Percentiles rank a stretch among this genome's conserved stretches.
Evolutionary conservation across 2,113 vertebrate genomes (phyloP).

Genomic region (Ranitomeya imitator): DNA sequence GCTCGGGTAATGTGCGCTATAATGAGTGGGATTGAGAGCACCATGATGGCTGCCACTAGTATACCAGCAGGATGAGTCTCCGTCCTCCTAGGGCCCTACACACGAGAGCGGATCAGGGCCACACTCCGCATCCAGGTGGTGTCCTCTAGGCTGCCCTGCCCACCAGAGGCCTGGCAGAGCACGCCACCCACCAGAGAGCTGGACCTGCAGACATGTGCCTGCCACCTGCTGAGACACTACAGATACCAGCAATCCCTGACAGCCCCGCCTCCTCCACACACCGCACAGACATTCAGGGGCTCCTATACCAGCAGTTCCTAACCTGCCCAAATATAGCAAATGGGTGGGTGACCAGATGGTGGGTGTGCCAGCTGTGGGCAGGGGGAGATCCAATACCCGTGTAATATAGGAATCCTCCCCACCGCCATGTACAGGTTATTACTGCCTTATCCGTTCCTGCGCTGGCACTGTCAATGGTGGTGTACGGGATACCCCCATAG

Average conservation of each 20-base stretch:
- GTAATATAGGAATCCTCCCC: no score
- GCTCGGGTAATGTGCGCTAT: slow-evolving; percentile 25
- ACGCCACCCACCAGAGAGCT: neutral
- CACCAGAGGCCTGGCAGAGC: neutral
- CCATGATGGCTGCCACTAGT: neutral
- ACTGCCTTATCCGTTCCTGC: no score
- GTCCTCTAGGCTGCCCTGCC: neutral
- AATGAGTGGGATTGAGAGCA: neutral
- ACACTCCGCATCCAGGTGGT: neutral
- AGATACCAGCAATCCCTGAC: neutral
- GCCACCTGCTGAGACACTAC: neutral
- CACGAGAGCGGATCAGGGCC: neutral
- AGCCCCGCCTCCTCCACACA: neutral
- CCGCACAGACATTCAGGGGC: no score
- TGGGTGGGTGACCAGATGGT: neutral
- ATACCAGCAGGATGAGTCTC: no score
- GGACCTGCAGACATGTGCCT: neutral
- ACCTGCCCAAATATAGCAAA: no score
- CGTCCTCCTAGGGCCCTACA: neutral
- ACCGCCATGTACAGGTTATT: no score
- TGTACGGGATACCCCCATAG: no score
- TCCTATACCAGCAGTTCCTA: no score
- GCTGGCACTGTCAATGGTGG: no score
- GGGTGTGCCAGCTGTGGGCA: neutral
- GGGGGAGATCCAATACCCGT: no score